These are phyloP conservation scores for Andrena flavipes DNA, from an alignment of 2,888 invertebrate genomes.

Conservation along the genomic window DNA sequence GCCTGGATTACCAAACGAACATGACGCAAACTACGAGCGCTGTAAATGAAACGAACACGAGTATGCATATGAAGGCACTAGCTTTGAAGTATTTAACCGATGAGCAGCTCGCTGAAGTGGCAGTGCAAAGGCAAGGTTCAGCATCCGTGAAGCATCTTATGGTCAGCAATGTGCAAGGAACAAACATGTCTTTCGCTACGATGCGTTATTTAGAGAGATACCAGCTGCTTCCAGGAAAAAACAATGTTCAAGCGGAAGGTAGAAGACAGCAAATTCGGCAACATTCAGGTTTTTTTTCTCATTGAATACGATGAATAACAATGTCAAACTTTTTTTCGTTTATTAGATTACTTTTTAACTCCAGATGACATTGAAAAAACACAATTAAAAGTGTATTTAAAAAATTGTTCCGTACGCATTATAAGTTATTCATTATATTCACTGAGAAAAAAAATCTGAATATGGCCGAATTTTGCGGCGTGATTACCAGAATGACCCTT, in stretches of 20 bases:
- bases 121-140: slow-evolving; percentile 76
- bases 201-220: slow-evolving; percentile 90
- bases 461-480: too few relatives aligned
- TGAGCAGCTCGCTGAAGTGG: slow-evolving; percentile 84
- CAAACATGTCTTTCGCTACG: slow-evolving; percentile 90
- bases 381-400: too few relatives aligned
- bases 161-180: slow-evolving; percentile 81
- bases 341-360: too few relatives aligned
- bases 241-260: slow-evolving; percentile 73
- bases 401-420: too few relatives aligned
- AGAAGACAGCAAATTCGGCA: too few relatives aligned
- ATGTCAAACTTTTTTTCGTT: too few relatives aligned
- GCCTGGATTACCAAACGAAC: slow-evolving; percentile 76
- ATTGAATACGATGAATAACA: too few relatives aligned
- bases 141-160: slow-evolving; percentile 78
- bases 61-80: slow-evolving; percentile 86
- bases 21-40: slow-evolving; percentile 73
- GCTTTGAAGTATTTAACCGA: slow-evolving; percentile 86
- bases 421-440: too few relatives aligned
- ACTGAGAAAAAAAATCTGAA: too few relatives aligned
- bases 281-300: too few relatives aligned
- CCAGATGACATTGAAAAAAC: too few relatives aligned
- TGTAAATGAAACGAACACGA: slow-evolving; percentile 84
- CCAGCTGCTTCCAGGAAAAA: slow-evolving; percentile 86
- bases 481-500: too few relatives aligned